Base-by-base conservation (phyloP, 2,113 vertebrate genomes). In the Coracopsis vasa region DNA sequence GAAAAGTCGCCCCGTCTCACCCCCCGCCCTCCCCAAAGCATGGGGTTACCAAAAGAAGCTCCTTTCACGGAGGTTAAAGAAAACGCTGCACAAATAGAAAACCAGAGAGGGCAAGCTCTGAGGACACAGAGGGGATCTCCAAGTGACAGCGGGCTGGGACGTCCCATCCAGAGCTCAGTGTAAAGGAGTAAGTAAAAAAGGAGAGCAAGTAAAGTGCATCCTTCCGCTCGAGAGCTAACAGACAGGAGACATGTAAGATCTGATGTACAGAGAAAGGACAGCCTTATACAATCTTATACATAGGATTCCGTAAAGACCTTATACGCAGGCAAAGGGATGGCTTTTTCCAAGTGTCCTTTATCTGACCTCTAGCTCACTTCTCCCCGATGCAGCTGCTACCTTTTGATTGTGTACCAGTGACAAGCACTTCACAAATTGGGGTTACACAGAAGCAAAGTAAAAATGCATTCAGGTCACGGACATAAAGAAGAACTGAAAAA, bases 381-480 rank as follows among this genome's bases (percentile, higher is more conserved):
- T 98, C 95, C 97, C 95, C 95, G 47, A 67, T 93, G 97, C 94
- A 94, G 97, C 92, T 79, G 86, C 97, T 99, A 98, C 98, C 98
- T 98, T 98, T 97, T 92, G 97, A 98, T 98, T 97, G 97, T 98
- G 97, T 98, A 99, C 98, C 98, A 99, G 98, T 99, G 98, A 99
- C 98, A 99, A 99, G 98, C 98, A 98, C 96, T 97, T 98, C 96
- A 99, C 98, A 98, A 98, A 98, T 97, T 96, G 97, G 97, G 97
- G 98, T 98, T 98, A 99, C 98, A 99, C 98, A 98, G 98, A 99
- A 99, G 99, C 99, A 99, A 99, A 99, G 99, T 99, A 99, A 99
- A 99, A 99, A 99, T 99, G 99, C 99, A 99, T 99, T 99, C 99
- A 99, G 99, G 98, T 99, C 98, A 98, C 98, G 97, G 98, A 99